phyloP scores from a whole-genome alignment of 2,113 vertebrate species.

The Phoenicopterus ruber region DNA sequence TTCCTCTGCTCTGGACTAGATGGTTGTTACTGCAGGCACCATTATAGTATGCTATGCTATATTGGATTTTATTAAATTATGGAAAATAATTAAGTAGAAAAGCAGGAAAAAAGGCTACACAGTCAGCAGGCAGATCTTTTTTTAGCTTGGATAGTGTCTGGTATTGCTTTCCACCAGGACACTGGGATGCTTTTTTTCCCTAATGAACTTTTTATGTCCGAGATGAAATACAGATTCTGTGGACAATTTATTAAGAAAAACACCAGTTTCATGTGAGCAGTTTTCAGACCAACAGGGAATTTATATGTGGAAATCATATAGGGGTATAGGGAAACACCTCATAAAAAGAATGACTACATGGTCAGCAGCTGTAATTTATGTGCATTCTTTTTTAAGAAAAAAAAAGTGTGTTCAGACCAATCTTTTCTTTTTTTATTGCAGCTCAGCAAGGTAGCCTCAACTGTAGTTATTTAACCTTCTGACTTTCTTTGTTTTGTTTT shows the following conservation, averaged over 20 bases:
- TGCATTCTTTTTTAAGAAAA: constrained; percentile 40
- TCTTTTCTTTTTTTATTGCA: not conserved
- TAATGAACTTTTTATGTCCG: not conserved
- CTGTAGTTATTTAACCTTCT: not conserved
- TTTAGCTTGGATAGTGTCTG: not conserved
- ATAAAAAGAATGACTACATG: constrained; percentile 38
- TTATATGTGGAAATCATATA: constrained; percentile 43
- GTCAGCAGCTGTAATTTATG: constrained; percentile 43
- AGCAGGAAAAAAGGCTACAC: not conserved
- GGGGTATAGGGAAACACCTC: constrained; percentile 36
- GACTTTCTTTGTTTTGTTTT: not conserved
- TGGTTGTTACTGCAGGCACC: not conserved
- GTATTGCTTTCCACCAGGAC: not conserved
- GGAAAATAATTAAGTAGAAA: constrained; percentile 24
- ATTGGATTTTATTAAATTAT: not conserved
- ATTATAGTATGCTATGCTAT: not conserved
- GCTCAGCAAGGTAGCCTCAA: constrained; percentile 1
- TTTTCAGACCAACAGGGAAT: constrained; percentile 31
- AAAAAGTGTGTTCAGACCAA: not conserved
- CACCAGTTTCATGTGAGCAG: not conserved
- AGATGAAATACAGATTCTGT: not conserved
- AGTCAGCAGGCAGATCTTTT: not conserved
- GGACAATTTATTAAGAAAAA: constrained; percentile 33
- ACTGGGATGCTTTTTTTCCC: not conserved
- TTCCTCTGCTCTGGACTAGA: not conserved